Evolutionary conservation across 2,888 invertebrate species (phyloP).

Genomic region (Ophion ellenae): DNA sequence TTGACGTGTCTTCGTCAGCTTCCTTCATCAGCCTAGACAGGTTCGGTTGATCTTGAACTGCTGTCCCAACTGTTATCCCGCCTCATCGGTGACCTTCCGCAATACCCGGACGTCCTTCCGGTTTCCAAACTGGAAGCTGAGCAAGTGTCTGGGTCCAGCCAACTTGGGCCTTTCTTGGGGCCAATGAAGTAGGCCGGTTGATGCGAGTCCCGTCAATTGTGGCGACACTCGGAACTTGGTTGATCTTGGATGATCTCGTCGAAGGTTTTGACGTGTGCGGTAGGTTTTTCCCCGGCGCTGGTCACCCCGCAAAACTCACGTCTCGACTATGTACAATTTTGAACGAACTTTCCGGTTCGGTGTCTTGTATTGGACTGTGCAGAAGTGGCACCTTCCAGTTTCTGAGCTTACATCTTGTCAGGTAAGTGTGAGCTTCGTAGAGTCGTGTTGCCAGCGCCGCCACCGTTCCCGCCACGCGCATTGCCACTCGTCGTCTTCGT

Average conservation of each 20-base stretch:
- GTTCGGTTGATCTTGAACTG: too few relatives aligned
- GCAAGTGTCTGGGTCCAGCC: too few relatives aligned
- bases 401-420: constrained; percentile 83
- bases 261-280: neutral
- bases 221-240: too few relatives aligned
- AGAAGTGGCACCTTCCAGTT: constrained; percentile 83
- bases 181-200: too few relatives aligned
- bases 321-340: constrained; percentile 60
- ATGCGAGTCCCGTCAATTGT: too few relatives aligned
- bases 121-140: too few relatives aligned
- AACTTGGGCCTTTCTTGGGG: too few relatives aligned
- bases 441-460: constrained; percentile 64
- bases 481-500: constrained; percentile 49
- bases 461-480: constrained; percentile 64
- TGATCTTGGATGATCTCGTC: too few relatives aligned
- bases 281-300: constrained; percentile 6
- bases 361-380: constrained; percentile 83
- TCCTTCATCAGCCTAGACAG: too few relatives aligned
- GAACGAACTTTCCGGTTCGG: constrained; percentile 82
- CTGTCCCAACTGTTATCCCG: too few relatives aligned
- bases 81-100: neutral
- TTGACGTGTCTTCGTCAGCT: too few relatives aligned
- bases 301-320: neutral
- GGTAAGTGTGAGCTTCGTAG: constrained; percentile 82
- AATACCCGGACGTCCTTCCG: neutral